Evolutionary conservation across 2,888 invertebrate genomes (phyloP).

Genomic region (Dioctria linearis): DNA sequence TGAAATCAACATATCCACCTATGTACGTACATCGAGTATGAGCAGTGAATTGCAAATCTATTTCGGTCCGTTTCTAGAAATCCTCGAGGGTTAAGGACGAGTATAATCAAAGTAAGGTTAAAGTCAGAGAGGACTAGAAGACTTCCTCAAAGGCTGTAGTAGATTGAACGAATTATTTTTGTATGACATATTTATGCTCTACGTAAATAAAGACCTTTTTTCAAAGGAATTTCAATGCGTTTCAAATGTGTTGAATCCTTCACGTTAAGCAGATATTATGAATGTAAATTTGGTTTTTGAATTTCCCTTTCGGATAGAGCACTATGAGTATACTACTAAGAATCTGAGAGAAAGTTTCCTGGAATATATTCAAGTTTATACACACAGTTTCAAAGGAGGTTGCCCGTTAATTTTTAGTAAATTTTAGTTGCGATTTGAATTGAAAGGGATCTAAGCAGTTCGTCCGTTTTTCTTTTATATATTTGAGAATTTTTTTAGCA

Average conservation of each 20-base stretch:
- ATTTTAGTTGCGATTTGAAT: too few relatives aligned
- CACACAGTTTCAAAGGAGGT: too few relatives aligned
- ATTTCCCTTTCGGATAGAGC: too few relatives aligned
- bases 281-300: neutral
- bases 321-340: too few relatives aligned
- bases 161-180: constrained; percentile 27
- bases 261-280: neutral
- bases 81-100: neutral
- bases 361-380: too few relatives aligned
- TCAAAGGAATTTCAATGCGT: constrained; percentile 1
- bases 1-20: constrained; percentile 9
- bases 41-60: constrained; percentile 25
- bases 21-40: neutral
- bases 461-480: too few relatives aligned
- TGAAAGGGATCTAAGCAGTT: too few relatives aligned
- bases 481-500: too few relatives aligned
- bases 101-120: constrained; percentile 20
- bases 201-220: neutral
- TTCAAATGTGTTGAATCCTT: neutral
- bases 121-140: neutral
- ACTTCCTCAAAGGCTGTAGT: neutral
- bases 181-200: constrained; percentile 15
- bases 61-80: constrained; percentile 1
- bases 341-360: too few relatives aligned
- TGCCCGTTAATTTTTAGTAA: too few relatives aligned